Conservation (phyloP, 35 echinoderm and acorn worm genomes). For the Apostichopus japonicus region DNA sequence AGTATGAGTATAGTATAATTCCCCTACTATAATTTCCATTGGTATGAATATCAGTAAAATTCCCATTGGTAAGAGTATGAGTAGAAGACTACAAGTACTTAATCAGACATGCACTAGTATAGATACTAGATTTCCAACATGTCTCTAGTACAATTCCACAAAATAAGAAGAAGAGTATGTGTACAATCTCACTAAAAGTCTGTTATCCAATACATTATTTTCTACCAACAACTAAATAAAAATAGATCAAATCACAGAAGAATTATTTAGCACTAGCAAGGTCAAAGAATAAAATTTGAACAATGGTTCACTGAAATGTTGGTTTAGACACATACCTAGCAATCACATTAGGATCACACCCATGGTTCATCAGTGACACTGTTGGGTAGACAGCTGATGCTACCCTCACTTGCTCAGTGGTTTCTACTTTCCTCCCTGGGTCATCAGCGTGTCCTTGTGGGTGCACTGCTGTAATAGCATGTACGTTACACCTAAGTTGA, state of each 20-base stretch:
- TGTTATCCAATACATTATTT: too few species aligned
- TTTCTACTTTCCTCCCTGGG: conserved; percentile 43
- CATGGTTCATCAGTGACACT: conserved; percentile 87
- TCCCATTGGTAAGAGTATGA: too few species aligned
- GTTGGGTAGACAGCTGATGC: conserved; percentile 89
- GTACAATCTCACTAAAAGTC: too few species aligned
- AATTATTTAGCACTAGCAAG: neutral
- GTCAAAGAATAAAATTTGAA: neutral
- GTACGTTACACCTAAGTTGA: conserved; percentile 78
- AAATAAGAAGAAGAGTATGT: neutral
- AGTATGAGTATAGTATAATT: too few species aligned
- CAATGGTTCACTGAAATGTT: neutral
- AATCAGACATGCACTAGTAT: too few species aligned
- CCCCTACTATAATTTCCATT: too few species aligned
- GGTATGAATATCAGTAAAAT: too few species aligned
- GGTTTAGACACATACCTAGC: conserved; percentile 64
- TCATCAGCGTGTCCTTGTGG: neutral
- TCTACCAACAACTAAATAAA: neutral
- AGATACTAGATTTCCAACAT: too few species aligned
- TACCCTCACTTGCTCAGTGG: conserved; percentile 71
- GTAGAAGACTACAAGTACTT: too few species aligned
- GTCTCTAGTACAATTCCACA: too few species aligned
- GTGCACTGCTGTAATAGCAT: conserved; percentile 73
- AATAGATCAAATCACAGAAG: neutral
- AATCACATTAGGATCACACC: conserved; percentile 91